Evolutionary conservation across 92 coral and sea anemone genomes (phyloP), one percentile per base, ranked within the genome.

Genomic region (Zoanthus sansibaricus): DNA sequence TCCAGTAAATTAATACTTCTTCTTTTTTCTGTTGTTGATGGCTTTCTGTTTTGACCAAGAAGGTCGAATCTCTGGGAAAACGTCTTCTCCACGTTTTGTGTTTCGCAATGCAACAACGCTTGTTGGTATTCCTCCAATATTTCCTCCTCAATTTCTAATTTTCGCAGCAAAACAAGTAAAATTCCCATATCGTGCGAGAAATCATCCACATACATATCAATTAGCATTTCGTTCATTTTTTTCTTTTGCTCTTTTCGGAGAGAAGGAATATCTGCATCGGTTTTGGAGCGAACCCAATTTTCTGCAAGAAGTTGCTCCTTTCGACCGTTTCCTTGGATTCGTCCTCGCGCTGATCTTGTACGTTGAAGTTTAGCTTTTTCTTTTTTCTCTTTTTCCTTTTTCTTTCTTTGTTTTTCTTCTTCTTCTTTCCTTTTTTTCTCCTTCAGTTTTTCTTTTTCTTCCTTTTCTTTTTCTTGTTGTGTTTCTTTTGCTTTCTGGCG

Each of bases 141-240:
- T 46, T 30, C 85, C 21, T 80, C 71, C 31, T 80, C 85, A 62
- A 80, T 44, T 13, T 80, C 85, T 30, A 80, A n/a, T 62, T 80
- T 80, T 51, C 52, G 21, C n/a, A 80, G 59, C 73, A 80, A 80
- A 14, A 80, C 85, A 80, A 64, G 66, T 5, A 80, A 48, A 74
- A 80, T 80, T 64, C 75, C 85, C 85, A 80, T 80, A 44, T 80
- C 85, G 49, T 80, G 74, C 56, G 73, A 47, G 59, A 80, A 80
- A 20, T 80, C 85, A 48, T 80, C 85, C 0, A 68, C 72, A 14
- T 80, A 80, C 85, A 67, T 80, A 25, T 80, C 75, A 66, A 64
- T 80, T 45, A 80, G 8, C 85, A 80, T 80, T 49, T 80, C 32
- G 45, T 80, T 80, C 85, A 80, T 46, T 45, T 32, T 66, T 18